These are phyloP conservation scores for Climacteris rufus DNA, from an alignment of 2,113 vertebrate genomes.

Conservation along the genomic window DNA sequence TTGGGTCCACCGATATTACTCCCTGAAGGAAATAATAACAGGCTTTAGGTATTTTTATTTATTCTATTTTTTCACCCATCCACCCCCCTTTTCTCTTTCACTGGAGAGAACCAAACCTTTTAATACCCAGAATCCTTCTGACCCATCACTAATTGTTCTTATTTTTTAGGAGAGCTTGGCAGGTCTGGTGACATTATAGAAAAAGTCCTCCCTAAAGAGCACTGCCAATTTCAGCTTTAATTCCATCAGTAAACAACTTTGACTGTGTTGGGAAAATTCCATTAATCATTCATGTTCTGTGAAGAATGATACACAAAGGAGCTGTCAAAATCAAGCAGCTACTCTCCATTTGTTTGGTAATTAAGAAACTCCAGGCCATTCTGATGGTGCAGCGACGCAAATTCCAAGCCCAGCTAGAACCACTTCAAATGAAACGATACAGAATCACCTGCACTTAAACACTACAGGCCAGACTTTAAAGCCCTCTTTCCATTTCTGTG, in stretches of 20 bases:
- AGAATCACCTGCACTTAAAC: conserved; percentile 33
- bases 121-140: conserved; percentile 50
- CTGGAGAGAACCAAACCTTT: conserved; percentile 26
- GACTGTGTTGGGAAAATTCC: conserved; percentile 78
- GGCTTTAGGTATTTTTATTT: not conserved
- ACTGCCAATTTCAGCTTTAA: conserved; percentile 77
- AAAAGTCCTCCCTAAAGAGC: conserved; percentile 72
- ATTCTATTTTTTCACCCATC: not conserved
- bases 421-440: not conserved
- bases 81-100: not conserved
- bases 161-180: conserved; percentile 72
- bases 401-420: conserved; percentile 54
- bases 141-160: conserved; percentile 64
- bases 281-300: conserved; percentile 81
- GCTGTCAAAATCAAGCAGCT: conserved; percentile 70
- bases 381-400: conserved; percentile 50
- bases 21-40: not conserved
- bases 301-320: conserved; percentile 77
- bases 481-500: not conserved
- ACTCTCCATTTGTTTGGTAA: conserved; percentile 78
- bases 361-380: conserved; percentile 74
- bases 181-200: conserved; percentile 66
- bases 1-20: not conserved
- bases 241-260: conserved; percentile 79
- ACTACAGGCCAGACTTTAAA: not conserved